Conservation (phyloP, 2,113 vertebrate species). For the Okapia johnstoni region DNA sequence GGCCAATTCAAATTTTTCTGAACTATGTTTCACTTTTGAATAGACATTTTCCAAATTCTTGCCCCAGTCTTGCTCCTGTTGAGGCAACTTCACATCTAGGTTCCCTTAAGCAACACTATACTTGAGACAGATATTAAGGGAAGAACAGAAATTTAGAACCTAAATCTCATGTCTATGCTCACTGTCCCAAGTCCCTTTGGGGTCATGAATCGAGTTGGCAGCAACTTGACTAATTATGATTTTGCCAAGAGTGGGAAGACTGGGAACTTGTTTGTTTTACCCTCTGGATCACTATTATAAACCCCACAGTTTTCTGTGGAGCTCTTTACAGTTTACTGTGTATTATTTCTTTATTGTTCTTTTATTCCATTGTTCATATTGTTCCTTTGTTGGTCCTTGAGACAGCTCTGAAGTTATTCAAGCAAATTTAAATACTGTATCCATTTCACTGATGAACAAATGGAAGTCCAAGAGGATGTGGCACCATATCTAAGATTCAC, state of each 20-base stretch:
- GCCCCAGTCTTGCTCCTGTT: not conserved
- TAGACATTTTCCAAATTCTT: not conserved
- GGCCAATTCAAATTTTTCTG: not conserved
- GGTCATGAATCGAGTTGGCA: not conserved
- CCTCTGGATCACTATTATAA: not conserved
- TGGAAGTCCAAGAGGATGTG: not conserved
- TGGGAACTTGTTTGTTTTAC: not conserved
- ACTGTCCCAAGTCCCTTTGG: not conserved
- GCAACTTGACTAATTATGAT: not conserved
- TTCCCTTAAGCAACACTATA: not conserved
- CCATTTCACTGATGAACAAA: conserved; percentile 1
- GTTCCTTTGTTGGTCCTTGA: not conserved
- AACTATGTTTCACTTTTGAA: not conserved
- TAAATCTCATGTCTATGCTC: not conserved
- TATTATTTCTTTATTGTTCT: not conserved
- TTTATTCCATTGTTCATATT: not conserved
- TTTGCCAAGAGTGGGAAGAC: not conserved
- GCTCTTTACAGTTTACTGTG: not conserved
- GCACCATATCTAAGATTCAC: not conserved
- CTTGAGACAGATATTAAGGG: not conserved
- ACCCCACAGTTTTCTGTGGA: not conserved
- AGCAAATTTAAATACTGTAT: not conserved
- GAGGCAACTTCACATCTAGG: not conserved
- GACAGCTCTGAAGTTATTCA: not conserved
- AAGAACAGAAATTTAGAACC: not conserved